Base-by-base conservation (phyloP, 1,140 invertebrate genomes). In the Capitella teleta region DNA sequence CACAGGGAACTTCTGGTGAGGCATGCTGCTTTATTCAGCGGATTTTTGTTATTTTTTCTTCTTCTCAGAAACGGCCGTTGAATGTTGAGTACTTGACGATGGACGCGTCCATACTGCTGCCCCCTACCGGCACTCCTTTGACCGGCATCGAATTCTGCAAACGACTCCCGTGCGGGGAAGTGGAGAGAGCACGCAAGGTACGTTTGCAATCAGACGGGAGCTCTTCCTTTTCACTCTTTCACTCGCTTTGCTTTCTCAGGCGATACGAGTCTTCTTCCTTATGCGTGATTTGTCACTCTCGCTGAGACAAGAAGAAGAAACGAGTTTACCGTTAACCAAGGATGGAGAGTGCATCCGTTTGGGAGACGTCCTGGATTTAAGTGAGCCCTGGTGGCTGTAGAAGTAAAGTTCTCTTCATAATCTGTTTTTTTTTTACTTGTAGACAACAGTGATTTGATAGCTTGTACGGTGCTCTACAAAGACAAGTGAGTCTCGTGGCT, bases 391-490 rank as follows among this genome's bases (percentile, higher is more conserved):
- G 10, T 41, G 12, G 18, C 10, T 19, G 19, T 19, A 10, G 12
- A 45, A 25, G 24, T 45, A 45, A 28, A 45, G 12, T 45, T 28
- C 8, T 25, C 8, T 45, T 19, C 19, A 45, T 36, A 36, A 32
- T 5, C 6, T 47, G 45, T 0, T 12, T 34, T 5, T 47, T 30
- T 23, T 56, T 44, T 43, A 44, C 53, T 77, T 78, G 8, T 72
- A 95, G 92, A 94, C 69, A 96, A 97, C 68, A 93, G 89, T 58
- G 94, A 99, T 73, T 76, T 98, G 28, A 91, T 98, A 60, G 87
- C 88, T 0, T 98, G 95, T 64, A 91, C 87, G 21, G 88, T 98
- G 10, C 80, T 88, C 14, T 81, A 81, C 57, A 85, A 87, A 72
- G 88, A 97, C 63, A 87, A 86, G 53, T 82, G 81, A 41, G 55